Conservation (phyloP, 35 echinoderm and acorn worm genomes). For the Nesometra sesokonis region DNA sequence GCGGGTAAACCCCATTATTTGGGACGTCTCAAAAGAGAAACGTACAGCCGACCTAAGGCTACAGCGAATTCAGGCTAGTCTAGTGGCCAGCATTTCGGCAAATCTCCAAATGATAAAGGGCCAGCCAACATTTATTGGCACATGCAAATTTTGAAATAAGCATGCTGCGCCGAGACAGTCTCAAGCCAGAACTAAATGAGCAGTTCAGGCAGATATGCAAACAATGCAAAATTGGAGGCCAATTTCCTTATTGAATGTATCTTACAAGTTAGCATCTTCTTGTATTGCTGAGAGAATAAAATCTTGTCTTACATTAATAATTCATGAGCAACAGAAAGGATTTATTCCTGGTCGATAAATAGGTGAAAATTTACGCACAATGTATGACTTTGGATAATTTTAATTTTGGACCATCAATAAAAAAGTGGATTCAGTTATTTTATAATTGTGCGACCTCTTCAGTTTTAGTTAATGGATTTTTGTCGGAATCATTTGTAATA, state of each 20-base stretch:
- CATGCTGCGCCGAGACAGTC: neutral
- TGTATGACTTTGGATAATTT: neutral
- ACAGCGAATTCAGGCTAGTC: neutral
- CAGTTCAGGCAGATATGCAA: neutral
- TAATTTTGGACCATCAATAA: constrained; percentile 1
- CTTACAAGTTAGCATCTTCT: too few relatives aligned
- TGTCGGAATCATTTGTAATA: neutral
- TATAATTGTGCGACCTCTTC: neutral
- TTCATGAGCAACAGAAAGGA: constrained; percentile 3
- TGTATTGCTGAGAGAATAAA: neutral
- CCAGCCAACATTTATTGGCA: too few relatives aligned
- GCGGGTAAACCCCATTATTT: neutral
- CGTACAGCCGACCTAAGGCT: neutral
- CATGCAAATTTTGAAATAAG: too few relatives aligned
- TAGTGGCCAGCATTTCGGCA: neutral
- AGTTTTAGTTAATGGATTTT: constrained; percentile 6
- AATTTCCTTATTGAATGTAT: too few relatives aligned
- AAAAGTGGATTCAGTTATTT: constrained; percentile 18
- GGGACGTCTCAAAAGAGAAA: neutral
- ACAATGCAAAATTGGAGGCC: too few relatives aligned
- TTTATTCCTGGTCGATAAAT: neutral
- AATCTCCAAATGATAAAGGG: too few relatives aligned
- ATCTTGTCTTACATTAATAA: neutral
- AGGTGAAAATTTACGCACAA: neutral
- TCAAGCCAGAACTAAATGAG: neutral